phyloP scores from a whole-genome alignment of 2,797 vertebrate genomes.

The Macroramphosus scolopax region DNA sequence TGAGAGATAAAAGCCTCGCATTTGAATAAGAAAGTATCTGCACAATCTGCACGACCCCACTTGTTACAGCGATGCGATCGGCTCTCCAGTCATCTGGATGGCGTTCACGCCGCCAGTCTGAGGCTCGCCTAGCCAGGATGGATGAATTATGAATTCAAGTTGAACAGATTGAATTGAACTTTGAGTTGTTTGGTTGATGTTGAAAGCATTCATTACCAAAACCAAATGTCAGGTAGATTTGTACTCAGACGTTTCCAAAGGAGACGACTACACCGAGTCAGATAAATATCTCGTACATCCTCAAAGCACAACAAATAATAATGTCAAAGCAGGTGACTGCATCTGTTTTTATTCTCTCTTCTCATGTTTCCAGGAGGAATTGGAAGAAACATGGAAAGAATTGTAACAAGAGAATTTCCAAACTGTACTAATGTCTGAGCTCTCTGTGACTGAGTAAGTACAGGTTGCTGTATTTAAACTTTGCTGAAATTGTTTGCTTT shows the following conservation, averaged over 20 bases:
- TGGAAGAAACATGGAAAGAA: conserved; percentile 86
- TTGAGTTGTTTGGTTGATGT: conserved; percentile 13
- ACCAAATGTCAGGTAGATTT: conserved; percentile 10
- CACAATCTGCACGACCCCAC: too few relatives aligned
- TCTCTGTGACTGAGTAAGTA: conserved; percentile 59
- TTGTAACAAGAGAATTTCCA: conserved; percentile 93
- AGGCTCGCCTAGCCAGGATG: too few relatives aligned
- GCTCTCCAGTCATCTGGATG: too few relatives aligned
- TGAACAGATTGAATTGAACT: conserved; percentile 9
- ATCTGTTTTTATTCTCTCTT: conserved; percentile 31
- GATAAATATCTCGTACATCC: neutral
- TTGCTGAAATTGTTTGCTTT: conserved; percentile 57
- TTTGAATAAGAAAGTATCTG: conserved; percentile 30
- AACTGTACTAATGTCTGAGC: conserved; percentile 97
- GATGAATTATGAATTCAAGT: too few relatives aligned
- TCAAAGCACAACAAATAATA: conserved; percentile 1
- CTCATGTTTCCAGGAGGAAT: conserved; percentile 80
- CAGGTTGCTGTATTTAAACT: conserved; percentile 57
- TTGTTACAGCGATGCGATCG: too few relatives aligned
- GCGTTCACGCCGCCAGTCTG: too few relatives aligned
- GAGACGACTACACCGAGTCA: too few relatives aligned
- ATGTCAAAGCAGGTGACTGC: conserved; percentile 16
- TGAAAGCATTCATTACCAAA: conserved; percentile 7
- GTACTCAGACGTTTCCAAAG: neutral
- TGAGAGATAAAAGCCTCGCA: conserved; percentile 24